These are phyloP conservation scores for Shargacucullia verbasci DNA, from an alignment of 2,888 invertebrate species.

Conservation along the genomic window DNA sequence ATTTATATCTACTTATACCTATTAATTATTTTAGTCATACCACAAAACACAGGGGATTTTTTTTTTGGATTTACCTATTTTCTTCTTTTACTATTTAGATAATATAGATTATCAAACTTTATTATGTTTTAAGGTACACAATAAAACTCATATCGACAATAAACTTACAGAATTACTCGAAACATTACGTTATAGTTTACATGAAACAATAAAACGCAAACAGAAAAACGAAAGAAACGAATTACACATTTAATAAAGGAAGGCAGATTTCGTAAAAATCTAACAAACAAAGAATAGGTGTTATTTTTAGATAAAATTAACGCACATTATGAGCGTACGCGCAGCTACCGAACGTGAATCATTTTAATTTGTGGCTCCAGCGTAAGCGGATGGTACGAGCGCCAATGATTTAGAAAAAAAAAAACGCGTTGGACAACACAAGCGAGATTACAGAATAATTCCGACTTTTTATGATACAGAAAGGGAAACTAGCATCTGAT, in stretches of 20 bases:
- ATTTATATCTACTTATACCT: too few species aligned
- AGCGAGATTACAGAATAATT: too few species aligned
- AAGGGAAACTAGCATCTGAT: too few species aligned
- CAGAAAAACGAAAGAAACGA: conserved; percentile 55
- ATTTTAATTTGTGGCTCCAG: conserved; percentile 63
- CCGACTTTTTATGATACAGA: too few species aligned
- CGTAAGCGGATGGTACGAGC: conserved; percentile 51
- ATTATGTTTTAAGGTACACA: conserved; percentile 52
- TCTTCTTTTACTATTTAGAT: background rate
- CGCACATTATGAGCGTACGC: conserved; percentile 84
- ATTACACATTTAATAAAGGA: conserved; percentile 71
- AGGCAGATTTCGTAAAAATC: conserved; percentile 84
- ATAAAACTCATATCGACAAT: conserved; percentile 57
- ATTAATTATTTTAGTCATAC: background rate
- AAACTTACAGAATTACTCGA: conserved; percentile 53
- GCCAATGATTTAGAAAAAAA: too few species aligned
- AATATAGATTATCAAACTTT: conserved; percentile 47
- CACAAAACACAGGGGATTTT: background rate
- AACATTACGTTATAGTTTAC: conserved; percentile 53
- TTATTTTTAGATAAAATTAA: conserved; percentile 88
- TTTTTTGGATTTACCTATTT: background rate
- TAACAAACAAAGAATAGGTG: conserved; percentile 86
- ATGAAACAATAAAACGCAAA: conserved; percentile 58
- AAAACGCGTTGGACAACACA: too few species aligned
- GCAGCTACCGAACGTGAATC: conserved; percentile 83